phyloP scores from a whole-genome alignment of 1,140 invertebrate genomes.

The Piezodorus guildinii region DNA sequence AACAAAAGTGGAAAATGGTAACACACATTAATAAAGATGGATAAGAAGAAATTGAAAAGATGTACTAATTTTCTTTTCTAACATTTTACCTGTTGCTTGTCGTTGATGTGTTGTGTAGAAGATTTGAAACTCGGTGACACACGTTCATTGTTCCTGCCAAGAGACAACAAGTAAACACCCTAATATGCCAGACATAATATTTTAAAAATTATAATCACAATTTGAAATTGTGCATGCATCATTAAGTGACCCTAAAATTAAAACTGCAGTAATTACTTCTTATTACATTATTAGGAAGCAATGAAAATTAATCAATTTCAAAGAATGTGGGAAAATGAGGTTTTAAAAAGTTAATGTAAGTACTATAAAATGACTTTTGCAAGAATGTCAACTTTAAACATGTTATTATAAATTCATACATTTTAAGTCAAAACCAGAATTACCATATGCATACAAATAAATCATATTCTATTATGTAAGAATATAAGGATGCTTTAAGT shows the following conservation, averaged over 20 bases:
- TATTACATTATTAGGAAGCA: slow-evolving; percentile 4
- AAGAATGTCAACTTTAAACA: no score
- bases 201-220: slow-evolving; percentile 9
- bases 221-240: background rate
- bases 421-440: no score
- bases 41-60: slow-evolving; percentile 9
- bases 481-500: no score
- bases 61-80: slow-evolving; percentile 7
- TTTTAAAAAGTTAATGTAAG: background rate
- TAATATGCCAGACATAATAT: slow-evolving; percentile 16
- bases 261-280: slow-evolving; percentile 4
- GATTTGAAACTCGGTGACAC: slow-evolving; percentile 24
- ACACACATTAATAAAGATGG: slow-evolving; percentile 15
- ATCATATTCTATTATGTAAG: no score
- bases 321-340: background rate
- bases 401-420: no score
- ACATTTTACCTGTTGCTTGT: slow-evolving; percentile 22
- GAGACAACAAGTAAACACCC: slow-evolving; percentile 24
- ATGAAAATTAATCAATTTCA: background rate
- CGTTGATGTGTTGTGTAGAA: slow-evolving; percentile 23
- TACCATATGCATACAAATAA: no score
- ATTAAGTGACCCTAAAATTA: background rate
- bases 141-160: slow-evolving; percentile 23
- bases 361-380: background rate
- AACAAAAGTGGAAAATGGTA: background rate